Evolutionary conservation across 2,888 invertebrate genomes (phyloP).

Genomic region (Xanthia icteritia): DNA sequence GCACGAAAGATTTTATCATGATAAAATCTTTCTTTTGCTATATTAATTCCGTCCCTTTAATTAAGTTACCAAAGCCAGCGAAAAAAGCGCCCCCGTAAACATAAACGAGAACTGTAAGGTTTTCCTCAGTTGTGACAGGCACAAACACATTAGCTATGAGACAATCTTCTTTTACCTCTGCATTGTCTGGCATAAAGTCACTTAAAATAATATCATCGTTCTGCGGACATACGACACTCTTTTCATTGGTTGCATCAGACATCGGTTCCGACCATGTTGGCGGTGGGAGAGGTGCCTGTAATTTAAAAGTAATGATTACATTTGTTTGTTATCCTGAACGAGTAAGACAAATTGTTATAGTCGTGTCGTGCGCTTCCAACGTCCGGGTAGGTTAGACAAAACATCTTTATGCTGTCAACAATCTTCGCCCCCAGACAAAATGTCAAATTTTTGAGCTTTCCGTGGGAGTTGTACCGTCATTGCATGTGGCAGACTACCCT

Average conservation of each 20-base stretch:
- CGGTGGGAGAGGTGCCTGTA: slow-evolving; percentile 60
- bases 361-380: neutral
- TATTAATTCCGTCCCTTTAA: slow-evolving; percentile 26
- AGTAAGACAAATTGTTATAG: neutral
- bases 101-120: slow-evolving; percentile 71
- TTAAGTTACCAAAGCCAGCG: slow-evolving; percentile 46
- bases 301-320: neutral
- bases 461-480: too few relatives aligned
- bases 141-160: slow-evolving; percentile 81
- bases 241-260: slow-evolving; percentile 71
- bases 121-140: slow-evolving; percentile 72
- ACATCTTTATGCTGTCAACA: neutral
- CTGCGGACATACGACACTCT: slow-evolving; percentile 72
- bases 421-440: neutral
- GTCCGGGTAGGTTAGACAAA: neutral
- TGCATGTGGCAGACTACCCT: neutral
- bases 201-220: neutral
- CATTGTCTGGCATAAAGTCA: neutral
- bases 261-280: slow-evolving; percentile 66
- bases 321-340: neutral
- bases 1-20: too few relatives aligned
- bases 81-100: slow-evolving; percentile 75
- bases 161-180: slow-evolving; percentile 76
- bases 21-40: slow-evolving; percentile 65
- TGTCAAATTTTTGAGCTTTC: too few relatives aligned